Evolutionary conservation across 2,113 vertebrate species (phyloP).

Genomic region (Trachemys scripta): DNA sequence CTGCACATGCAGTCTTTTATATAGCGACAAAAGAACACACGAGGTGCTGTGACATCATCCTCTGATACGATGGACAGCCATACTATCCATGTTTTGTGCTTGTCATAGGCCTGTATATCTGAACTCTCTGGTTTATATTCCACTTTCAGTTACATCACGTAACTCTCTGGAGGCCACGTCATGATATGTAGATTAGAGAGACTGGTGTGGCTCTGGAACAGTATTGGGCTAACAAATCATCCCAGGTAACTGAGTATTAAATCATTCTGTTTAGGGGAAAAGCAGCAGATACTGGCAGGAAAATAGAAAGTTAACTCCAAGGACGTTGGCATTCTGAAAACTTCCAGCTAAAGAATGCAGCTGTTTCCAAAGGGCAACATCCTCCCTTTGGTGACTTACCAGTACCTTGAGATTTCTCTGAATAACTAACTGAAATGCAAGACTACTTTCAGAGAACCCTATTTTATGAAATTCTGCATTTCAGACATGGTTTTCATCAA

Average conservation of each 20-base stretch:
- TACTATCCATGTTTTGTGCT: not conserved
- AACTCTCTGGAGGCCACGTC: not conserved
- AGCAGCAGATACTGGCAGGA: conserved; percentile 64
- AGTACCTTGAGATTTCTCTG: conserved; percentile 23
- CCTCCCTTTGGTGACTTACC: conserved; percentile 53
- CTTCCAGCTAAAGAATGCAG: conserved; percentile 31
- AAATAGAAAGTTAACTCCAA: conserved; percentile 68
- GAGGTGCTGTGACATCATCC: not conserved
- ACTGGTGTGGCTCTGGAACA: conserved; percentile 26
- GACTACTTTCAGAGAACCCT: conserved; percentile 30
- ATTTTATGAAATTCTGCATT: conserved; percentile 36
- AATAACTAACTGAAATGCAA: conserved; percentile 36
- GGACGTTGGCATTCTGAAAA: conserved; percentile 55
- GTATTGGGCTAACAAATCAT: conserved; percentile 57
- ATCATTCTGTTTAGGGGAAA: conserved; percentile 60
- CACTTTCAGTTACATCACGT: not conserved
- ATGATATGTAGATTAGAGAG: conserved; percentile 39
- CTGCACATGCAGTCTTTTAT: not conserved
- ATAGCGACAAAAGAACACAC: no score
- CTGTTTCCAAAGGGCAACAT: conserved; percentile 58
- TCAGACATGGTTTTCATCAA: conserved; percentile 25
- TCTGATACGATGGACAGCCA: not conserved
- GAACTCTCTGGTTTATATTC: not conserved
- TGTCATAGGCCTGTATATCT: not conserved
- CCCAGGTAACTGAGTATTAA: conserved; percentile 57